Base-by-base conservation (phyloP, 2,888 invertebrate species). In the Erpobdella octoculata region DNA sequence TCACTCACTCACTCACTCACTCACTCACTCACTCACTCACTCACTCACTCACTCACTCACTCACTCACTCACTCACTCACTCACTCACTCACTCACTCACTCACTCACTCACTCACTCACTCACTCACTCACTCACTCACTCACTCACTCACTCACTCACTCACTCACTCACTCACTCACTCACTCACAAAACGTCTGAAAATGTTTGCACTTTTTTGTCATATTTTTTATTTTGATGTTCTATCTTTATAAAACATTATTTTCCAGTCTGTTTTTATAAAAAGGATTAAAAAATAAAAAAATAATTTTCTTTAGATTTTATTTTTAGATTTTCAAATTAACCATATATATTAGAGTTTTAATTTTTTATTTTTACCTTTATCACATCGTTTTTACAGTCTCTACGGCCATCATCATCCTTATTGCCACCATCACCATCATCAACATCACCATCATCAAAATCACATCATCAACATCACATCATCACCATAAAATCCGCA, bases 401-500 rank as follows among this genome's bases (percentile, higher is more conserved):
- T 41, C n/a, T n/a, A 41, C 46, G 12, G n/a, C n/a, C n/a, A 41
- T 41, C 46, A 41, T 41, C 46, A 15, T 41, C 46, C 12, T 41
- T n/a, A 41, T 41, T n/a, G 46, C n/a, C 46, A 41, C n/a, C 46
- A 41, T 41, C 46, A 41, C 46, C 46, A 41, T n/a, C 46, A 41
- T n/a, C n/a, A n/a, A n/a, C n/a, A n/a, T n/a, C n/a, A n/a, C n/a
- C n/a, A n/a, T n/a, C n/a, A n/a, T n/a, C n/a, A n/a, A n/a, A n/a
- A n/a, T n/a, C n/a, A n/a, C n/a, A n/a, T n/a, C n/a, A n/a, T n/a
- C n/a, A n/a, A n/a, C n/a, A n/a, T n/a, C n/a, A n/a, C n/a, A n/a
- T n/a, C n/a, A n/a, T n/a, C n/a, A n/a, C n/a, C n/a, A n/a, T n/a
- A n/a, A n/a, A n/a, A n/a, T n/a, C n/a, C n/a, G n/a, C n/a, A n/a